Evolutionary conservation across 2,113 vertebrate genomes (phyloP), one percentile per base, ranked within the genome.

Genomic region (Circaetus cinerascens): DNA sequence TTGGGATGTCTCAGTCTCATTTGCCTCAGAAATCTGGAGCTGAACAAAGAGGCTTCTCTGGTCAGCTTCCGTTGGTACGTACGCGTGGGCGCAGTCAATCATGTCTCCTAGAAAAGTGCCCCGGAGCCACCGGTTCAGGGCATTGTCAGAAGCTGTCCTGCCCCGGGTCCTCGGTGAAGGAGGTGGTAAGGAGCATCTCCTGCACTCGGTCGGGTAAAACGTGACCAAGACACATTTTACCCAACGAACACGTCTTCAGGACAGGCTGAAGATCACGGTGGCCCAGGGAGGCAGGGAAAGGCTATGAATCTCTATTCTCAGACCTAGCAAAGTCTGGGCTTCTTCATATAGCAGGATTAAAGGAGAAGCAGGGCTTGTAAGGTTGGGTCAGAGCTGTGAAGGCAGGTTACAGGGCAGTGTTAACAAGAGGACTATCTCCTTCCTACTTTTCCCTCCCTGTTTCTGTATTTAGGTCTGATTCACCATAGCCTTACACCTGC

Each of bases 131-230:
- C 2, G 0, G 30, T 25, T 74, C 46, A 19, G 36, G 77, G 21
- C 41, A 21, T 5, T 43, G 18, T 6, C 67, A 57, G 88, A 67
- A 71, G 56, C 19, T 87, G 77, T 57, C 29, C 55, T 27, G 34
- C 55, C 22, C 45, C 8, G 1, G 18, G 7, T 46, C 59, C 64
- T 71, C 3, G 0, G 2, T 48, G 34, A 81, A 53, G 0, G 1
- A 71, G 77, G 50, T 14, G 55, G 4, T 23, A 27, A 76, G 68
- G 64, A 87, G 45, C 10, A 2, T 66, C 69, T 90, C 60, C 41
- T 57, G 38, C 10, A 18, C 68, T 90, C 8, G 0, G 16, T 19
- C 0, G 1, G 13, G 50, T 56, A 20, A 81, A 86, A 68, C 0
- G 14, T 22, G 38, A 34, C 55, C 0, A 0, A 75, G 66, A 67